Conservation (phyloP, 2,888 invertebrate genomes). For the Leptinotarsa tumamoca region DNA sequence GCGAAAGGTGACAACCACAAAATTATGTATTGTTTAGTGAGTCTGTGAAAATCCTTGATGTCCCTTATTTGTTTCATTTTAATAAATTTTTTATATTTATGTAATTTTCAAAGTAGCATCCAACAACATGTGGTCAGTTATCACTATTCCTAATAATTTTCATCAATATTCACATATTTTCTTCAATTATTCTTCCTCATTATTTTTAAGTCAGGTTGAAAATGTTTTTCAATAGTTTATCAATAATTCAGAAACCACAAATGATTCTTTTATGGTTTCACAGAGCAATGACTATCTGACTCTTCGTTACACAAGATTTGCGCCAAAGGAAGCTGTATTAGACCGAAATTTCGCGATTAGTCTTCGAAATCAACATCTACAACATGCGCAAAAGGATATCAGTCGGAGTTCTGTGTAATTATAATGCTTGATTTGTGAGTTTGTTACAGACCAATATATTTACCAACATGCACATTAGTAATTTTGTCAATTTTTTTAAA, state of each 20-base stretch:
- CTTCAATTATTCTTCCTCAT: not conserved
- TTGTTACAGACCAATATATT: not conserved
- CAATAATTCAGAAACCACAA: not conserved
- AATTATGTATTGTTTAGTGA: too few species aligned
- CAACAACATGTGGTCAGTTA: too few species aligned
- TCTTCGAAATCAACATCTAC: constrained; percentile 12
- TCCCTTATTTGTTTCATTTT: too few species aligned
- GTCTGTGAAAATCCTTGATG: too few species aligned
- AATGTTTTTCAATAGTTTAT: not conserved
- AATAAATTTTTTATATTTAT: too few species aligned
- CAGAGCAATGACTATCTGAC: constrained; percentile 1
- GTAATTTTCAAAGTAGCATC: too few species aligned
- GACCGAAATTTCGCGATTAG: constrained; percentile 17
- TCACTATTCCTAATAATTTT: too few species aligned
- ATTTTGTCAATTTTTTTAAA: not conserved
- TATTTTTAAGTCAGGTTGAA: not conserved
- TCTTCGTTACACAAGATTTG: not conserved
- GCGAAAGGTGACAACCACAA: too few species aligned
- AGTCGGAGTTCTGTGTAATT: constrained; percentile 11
- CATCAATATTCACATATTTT: too few species aligned
- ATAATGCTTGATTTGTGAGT: not conserved
- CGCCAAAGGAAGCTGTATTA: constrained; percentile 9
- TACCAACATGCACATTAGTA: not conserved
- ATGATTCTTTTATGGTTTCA: not conserved
- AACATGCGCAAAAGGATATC: constrained; percentile 1